phyloP scores from a whole-genome alignment of 2,797 vertebrate genomes.

The Gymnoscopelus microlampas region DNA sequence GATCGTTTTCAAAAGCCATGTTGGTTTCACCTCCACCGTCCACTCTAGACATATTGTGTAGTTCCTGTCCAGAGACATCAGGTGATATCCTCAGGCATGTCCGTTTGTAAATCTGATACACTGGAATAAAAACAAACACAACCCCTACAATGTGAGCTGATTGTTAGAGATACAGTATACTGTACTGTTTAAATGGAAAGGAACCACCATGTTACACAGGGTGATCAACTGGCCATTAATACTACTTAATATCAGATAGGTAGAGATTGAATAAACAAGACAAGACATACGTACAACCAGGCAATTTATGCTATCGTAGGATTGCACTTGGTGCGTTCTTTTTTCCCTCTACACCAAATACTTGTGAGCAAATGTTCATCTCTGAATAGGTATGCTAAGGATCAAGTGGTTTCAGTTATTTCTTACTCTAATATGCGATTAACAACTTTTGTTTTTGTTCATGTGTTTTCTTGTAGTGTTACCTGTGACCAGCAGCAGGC shows the following conservation, averaged over 20 bases:
- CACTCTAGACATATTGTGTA: constrained; percentile 3
- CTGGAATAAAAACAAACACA: constrained; percentile 19
- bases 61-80: constrained; percentile 4
- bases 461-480: constrained; percentile 7
- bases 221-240: background rate
- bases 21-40: constrained; percentile 29
- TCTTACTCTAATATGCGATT: no score
- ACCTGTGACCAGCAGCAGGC: constrained; percentile 70
- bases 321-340: no score
- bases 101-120: constrained; percentile 53
- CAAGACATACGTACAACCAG: no score
- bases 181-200: background rate
- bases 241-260: background rate
- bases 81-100: constrained; percentile 2
- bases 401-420: background rate
- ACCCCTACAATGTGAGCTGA: background rate
- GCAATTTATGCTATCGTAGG: no score
- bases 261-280: background rate
- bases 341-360: background rate
- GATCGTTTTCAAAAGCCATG: constrained; percentile 31
- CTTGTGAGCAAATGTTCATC: background rate
- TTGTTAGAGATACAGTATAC: no score
- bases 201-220: background rate
- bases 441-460: no score
- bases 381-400: background rate